Evolutionary conservation across 1,140 invertebrate genomes (phyloP), one percentile per base, ranked within the genome.

Genomic region (Zaprionus nigranus): DNA sequence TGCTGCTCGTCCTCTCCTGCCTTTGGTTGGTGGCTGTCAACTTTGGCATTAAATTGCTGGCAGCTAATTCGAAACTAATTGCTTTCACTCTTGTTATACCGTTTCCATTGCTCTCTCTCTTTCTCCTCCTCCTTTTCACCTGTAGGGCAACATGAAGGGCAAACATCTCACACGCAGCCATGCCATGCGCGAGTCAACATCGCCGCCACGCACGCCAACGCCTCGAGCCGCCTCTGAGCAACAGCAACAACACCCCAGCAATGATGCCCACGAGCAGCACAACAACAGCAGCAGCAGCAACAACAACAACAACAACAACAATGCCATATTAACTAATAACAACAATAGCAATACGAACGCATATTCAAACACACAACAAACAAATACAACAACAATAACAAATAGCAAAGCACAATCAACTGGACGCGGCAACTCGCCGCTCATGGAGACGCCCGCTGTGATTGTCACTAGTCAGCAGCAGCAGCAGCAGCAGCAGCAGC

Each of bases 101-200:
- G 7, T 46, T 46, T 46, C 34, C 57, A 34, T 34, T 34, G 30
- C 30, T 34, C 30, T 34, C 30, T 34, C 30, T 30, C 28, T 30
- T 7, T 30, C 26, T 28, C 20, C 20, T 30, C 9, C 28, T 61
- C 36, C 24, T 79, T 57, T 58, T 53, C 11, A 82, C 40, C 56
- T 34, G 83, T 75, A 95, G 94, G 88, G 93, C 78, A 96, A 95
- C 90, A 95, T 95, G 92, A 97, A 97, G 94, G 94, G 96, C 64
- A 97, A 98, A 94, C 94, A 97, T 90, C 93, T 98, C 78, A 96
- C 97, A 26, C 95, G 97, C 87, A 98, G 97, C 84, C 96, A 97
- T 94, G 97, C 97, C 70, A 96, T 98, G 93, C 95, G 96, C 87
- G 97, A 98, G 93, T 96, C 97, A 72, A 95, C 96, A 61, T 98